Evolutionary conservation across 2,888 invertebrate species (phyloP), one percentile per base, ranked within the genome.

Genomic region (Catocala fraxini): DNA sequence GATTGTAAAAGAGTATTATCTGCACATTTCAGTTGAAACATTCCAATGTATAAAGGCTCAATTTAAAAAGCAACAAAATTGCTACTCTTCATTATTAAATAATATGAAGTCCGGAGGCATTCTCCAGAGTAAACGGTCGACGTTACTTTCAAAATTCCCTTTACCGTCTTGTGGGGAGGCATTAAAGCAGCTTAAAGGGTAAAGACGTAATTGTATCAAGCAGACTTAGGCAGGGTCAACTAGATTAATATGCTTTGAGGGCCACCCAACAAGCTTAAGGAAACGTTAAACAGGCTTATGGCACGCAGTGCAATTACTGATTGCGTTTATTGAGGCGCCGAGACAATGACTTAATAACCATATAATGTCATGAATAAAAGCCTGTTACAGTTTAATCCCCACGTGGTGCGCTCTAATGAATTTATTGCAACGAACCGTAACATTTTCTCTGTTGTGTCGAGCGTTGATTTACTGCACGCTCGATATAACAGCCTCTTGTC

Each of bases 191-290:
- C 72, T 69, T 72, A 75, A 71, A 67, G 70, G 72, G 72, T 72
- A 56, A 74, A 61, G 67, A 72, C 70, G 70, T 70, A 75, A 73
- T 73, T 70, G 67, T 73, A 73, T 73, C 64, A 70, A 66, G 60
- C 34, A 51, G 57, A 60, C 65, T 66, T 72, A 59, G 56, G 43
- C 49, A 65, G 59, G 70, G 70, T 75, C 70, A 68, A 70, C 56
- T 65, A 64, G 64, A 72, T 75, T 73, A 71, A 66, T 63, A 66
- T 59, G 66, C 56, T 65, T 65, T 59, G 53, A 59, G 58, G 61
- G 59, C 52, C 51, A 56, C 62, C 53, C 46, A 47, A 52, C n/a
- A 47, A 62, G 56, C 62, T 72, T 55, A 64, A 56, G 52, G 51
- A 49, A 66, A 64, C 56, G 56, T 64, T 69, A 59, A 66, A 63